Conservation (phyloP, 2,888 invertebrate genomes). For the Phrixothrix hirtus region DNA sequence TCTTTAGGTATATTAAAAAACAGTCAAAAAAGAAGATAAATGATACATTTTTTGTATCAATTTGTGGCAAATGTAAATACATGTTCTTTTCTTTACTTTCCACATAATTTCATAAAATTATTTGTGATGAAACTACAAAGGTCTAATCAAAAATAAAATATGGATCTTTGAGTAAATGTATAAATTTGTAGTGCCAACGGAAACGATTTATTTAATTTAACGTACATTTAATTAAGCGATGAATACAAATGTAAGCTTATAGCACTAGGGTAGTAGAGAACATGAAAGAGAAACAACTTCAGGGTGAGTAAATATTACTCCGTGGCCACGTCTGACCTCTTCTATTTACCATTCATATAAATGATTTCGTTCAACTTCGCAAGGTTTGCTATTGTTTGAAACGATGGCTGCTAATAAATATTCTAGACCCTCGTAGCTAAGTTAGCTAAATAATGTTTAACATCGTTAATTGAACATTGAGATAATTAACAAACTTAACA, state of each 20-base stretch:
- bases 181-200: not conserved
- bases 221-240: not conserved
- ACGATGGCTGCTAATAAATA: slow-evolving; percentile 10
- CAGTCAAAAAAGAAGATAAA: too few species aligned
- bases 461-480: slow-evolving; percentile 11
- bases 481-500: slow-evolving; percentile 10
- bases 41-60: too few species aligned
- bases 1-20: too few species aligned
- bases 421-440: slow-evolving; percentile 1
- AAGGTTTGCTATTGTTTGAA: slow-evolving; percentile 6
- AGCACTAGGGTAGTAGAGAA: slow-evolving; percentile 3
- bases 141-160: too few species aligned
- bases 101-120: too few species aligned
- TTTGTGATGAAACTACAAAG: too few species aligned
- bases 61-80: too few species aligned
- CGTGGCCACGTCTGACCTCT: slow-evolving; percentile 2
- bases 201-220: not conserved
- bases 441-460: slow-evolving; percentile 10
- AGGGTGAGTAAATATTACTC: slow-evolving; percentile 5
- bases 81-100: too few species aligned
- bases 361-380: slow-evolving; percentile 4
- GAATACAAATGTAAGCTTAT: not conserved
- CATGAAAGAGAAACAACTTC: slow-evolving; percentile 10
- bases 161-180: too few species aligned
- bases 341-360: slow-evolving; percentile 10